phyloP scores from a whole-genome alignment of 2,113 vertebrate genomes.

The Rattus norvegicus region DNA sequence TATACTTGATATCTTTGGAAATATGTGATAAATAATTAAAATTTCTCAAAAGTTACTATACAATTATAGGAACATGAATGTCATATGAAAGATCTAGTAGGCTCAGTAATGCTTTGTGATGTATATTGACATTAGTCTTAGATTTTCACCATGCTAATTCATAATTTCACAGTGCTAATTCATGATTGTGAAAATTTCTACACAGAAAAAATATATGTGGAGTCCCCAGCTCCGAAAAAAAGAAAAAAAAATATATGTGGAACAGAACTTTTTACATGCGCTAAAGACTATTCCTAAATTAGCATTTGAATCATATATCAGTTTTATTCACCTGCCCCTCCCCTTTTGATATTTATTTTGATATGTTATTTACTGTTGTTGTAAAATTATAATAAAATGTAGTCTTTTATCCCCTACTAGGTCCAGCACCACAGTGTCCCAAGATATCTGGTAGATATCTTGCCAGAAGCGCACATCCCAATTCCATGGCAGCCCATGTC shows the following conservation, averaged over 20 bases:
- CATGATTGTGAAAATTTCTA: not conserved
- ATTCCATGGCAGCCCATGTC: too few relatives aligned
- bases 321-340: accelerated
- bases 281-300: not conserved
- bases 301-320: not conserved
- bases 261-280: not conserved
- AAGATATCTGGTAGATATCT: too few relatives aligned
- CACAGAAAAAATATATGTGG: not conserved
- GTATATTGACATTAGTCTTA: not conserved
- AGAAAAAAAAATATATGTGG: too few relatives aligned
- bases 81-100: not conserved
- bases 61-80: not conserved
- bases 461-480: too few relatives aligned
- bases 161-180: not conserved
- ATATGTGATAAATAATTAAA: not conserved
- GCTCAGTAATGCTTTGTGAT: not conserved
- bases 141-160: not conserved
- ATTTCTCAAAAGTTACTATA: not conserved
- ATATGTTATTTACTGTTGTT: too few relatives aligned
- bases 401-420: too few relatives aligned
- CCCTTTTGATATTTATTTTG: not conserved
- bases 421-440: too few relatives aligned
- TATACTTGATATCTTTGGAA: not conserved
- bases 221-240: too few relatives aligned
- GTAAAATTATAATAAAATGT: too few relatives aligned